phyloP scores from a whole-genome alignment of 2,888 invertebrate genomes.

The Nymphalis polychloros region DNA sequence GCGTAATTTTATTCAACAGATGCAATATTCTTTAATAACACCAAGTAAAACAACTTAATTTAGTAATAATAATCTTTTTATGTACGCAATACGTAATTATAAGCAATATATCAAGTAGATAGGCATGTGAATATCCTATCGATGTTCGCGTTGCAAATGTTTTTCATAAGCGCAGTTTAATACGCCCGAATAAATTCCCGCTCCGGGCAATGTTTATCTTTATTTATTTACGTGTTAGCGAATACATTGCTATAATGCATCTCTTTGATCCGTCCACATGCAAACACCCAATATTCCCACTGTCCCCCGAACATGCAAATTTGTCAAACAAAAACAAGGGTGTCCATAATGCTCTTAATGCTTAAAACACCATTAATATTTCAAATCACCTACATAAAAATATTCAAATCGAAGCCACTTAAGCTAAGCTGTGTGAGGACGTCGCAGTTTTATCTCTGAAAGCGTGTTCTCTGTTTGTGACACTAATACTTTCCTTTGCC shows the following conservation, averaged over 20 bases:
- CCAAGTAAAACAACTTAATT: constrained; percentile 6
- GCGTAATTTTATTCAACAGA: constrained; percentile 10
- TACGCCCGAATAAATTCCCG: constrained; percentile 24
- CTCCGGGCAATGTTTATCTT: constrained; percentile 61
- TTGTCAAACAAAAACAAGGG: constrained; percentile 75
- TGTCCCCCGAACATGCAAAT: constrained; percentile 67
- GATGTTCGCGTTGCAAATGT: constrained; percentile 24
- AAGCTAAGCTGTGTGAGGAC: constrained; percentile 47
- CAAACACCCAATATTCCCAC: constrained; percentile 52
- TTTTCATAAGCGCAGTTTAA: constrained; percentile 24
- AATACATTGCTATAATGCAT: constrained; percentile 72
- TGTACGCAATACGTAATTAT: constrained; percentile 5
- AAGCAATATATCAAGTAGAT: constrained; percentile 41
- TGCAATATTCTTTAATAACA: background rate
- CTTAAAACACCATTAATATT: constrained; percentile 77
- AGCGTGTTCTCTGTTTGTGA: background rate
- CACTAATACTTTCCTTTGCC: background rate
- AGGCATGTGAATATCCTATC: constrained; percentile 26
- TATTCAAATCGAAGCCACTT: constrained; percentile 60
- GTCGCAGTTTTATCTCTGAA: constrained; percentile 7
- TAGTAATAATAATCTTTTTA: constrained; percentile 9
- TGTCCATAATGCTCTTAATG: constrained; percentile 73
- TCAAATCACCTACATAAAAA: constrained; percentile 74
- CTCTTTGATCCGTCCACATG: constrained; percentile 63
- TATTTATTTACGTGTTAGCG: constrained; percentile 78